phyloP scores from a whole-genome alignment of 2,797 vertebrate genomes.

The Sebastes flavidus region DNA sequence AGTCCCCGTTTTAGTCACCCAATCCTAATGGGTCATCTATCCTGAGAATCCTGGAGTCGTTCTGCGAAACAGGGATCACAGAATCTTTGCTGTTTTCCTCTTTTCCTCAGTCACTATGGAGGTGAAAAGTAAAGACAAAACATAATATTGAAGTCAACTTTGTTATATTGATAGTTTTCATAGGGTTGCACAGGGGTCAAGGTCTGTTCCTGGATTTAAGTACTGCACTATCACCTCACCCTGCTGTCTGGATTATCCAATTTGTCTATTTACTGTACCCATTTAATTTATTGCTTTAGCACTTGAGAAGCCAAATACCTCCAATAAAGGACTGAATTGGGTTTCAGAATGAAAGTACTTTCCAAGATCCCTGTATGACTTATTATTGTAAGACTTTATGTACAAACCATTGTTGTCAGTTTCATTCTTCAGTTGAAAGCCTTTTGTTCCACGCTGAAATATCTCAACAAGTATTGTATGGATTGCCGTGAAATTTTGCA shows the following conservation, averaged over 20 bases:
- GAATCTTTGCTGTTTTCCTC: conserved; percentile 14
- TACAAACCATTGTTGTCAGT: not conserved
- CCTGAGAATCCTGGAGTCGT: conserved; percentile 55
- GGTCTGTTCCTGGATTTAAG: conserved; percentile 6
- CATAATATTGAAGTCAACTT: not conserved
- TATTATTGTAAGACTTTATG: not conserved
- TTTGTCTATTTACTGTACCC: not conserved
- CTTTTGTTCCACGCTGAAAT: not conserved
- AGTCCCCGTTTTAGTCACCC: conserved; percentile 78
- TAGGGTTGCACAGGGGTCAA: not conserved
- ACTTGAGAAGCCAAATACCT: not conserved
- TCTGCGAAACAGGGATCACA: conserved; percentile 34
- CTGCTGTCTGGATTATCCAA: not conserved
- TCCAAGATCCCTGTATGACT: not conserved
- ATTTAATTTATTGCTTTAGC: not conserved
- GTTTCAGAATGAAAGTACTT: not conserved
- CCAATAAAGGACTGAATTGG: not conserved
- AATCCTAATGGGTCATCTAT: conserved; percentile 75
- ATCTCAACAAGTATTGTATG: not conserved
- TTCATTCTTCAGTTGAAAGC: not conserved
- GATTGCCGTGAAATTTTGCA: not conserved
- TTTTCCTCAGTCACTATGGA: not conserved
- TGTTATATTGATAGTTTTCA: not conserved
- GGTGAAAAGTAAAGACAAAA: conserved; percentile 17
- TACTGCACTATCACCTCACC: not conserved